phyloP scores from a whole-genome alignment of 1,140 invertebrate species.

The Sitobion miscanthi region DNA sequence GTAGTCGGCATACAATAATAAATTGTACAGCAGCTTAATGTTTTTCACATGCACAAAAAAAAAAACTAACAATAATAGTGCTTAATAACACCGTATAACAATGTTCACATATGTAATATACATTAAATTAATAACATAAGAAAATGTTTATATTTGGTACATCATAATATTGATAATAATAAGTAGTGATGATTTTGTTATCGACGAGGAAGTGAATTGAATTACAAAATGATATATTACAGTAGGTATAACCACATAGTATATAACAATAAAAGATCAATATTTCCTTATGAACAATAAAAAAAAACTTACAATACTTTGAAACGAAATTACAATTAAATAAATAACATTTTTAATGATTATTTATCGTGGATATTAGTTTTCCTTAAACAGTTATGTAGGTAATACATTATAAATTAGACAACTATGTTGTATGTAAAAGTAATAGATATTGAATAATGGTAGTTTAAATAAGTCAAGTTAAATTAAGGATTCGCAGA shows the following conservation, averaged over 20 bases:
- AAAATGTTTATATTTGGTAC: background rate
- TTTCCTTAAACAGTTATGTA: background rate
- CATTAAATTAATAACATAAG: background rate
- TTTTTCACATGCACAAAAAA: background rate
- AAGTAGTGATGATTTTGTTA: background rate
- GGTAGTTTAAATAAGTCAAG: background rate
- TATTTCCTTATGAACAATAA: background rate
- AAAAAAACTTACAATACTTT: background rate
- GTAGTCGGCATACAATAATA: background rate
- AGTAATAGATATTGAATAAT: background rate
- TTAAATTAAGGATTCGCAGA: background rate
- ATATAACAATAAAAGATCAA: conserved; percentile 27
- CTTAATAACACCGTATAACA: conserved; percentile 15
- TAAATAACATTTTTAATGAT: background rate
- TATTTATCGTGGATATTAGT: too few species aligned
- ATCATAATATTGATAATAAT: background rate
- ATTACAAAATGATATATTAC: conserved; percentile 20
- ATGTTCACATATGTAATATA: background rate
- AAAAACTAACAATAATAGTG: conserved; percentile 13
- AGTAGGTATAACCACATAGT: background rate
- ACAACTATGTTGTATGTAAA: background rate
- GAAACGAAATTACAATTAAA: conserved; percentile 14
- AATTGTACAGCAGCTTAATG: background rate
- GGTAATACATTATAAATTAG: background rate
- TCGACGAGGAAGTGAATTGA: background rate